Base-by-base conservation (phyloP, 30 jellyfish, hydroid and myxozoan species). In the Turritopsis rubra region DNA sequence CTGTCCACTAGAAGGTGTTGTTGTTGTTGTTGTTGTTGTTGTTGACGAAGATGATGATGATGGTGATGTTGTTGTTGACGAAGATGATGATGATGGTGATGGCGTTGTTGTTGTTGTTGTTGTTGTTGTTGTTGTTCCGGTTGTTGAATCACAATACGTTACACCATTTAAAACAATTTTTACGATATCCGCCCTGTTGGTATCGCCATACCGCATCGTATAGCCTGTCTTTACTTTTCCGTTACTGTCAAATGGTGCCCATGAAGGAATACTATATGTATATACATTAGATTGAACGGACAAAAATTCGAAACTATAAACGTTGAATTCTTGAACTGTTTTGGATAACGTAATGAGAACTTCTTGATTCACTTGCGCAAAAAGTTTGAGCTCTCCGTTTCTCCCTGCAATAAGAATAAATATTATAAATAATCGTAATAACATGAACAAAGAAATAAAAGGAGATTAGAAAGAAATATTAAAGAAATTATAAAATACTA, bases 71-170 rank as follows among this genome's bases (percentile, higher is more conserved):
- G 77, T 7, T 68, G 31, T 1, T 23, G 30, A 0, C 9, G 77
- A 9, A 8, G 77, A 7, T 22, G 77, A 7, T 68, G 77, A 68
- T 68, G 77, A 7, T 0, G 77, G 0, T 22, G 8, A 7, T 1
- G 77, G 8, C 0, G 77, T 23, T 23, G 77, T n/a, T 68, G 77
- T n/a, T 27, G 77, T n/a, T 27, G 77, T 68, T 68, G 77, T 66
- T 66, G 76, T 66, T 17, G 29, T 3, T 26, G 76, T 66, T 17
- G 76, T 68, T 19, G 22, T 19, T 7, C 23, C 19, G 16, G 77
- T 41, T 41, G 60, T 3, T 41, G 60, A 41, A 3, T 41, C 60
- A 41, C 60, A 41, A 13, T 41, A 41, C 13, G 60, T 41, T 41
- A 13, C 13, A 3, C 60, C 60, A 41, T 41, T 13, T 13, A 41